A percentile compares a stretch with the other conserved stretches of the same genome.
Conservation (phyloP, 2,797 vertebrate genomes). For the Austrolebias charrua region DNA sequence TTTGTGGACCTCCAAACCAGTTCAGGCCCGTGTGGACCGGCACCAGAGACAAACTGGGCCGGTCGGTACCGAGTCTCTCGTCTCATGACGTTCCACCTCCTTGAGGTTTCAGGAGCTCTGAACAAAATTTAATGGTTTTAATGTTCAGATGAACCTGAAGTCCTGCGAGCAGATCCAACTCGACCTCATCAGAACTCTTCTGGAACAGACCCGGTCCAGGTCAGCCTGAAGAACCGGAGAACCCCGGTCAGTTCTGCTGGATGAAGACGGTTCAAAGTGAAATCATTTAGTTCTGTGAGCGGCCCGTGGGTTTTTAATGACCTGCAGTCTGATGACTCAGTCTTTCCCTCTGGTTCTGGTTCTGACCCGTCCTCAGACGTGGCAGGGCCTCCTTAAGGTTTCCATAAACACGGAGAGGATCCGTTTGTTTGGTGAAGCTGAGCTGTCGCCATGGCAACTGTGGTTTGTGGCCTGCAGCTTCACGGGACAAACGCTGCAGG, state of each 20-base stretch:
- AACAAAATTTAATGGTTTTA: not conserved
- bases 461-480: slow-evolving; percentile 61
- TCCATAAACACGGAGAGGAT: slow-evolving; percentile 69
- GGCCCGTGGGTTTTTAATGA: slow-evolving; percentile 6
- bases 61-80: not conserved
- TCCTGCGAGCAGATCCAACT: no score
- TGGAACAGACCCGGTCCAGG: no score
- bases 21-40: no score
- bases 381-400: slow-evolving; percentile 65
- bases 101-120: not conserved
- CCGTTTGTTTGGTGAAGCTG: slow-evolving; percentile 59
- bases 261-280: no score
- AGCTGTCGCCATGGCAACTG: slow-evolving; percentile 62
- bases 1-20: no score
- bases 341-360: slow-evolving; percentile 62
- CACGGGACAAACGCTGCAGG: slow-evolving; percentile 24
- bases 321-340: slow-evolving; percentile 69
- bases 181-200: no score
- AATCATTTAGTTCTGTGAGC: no score
- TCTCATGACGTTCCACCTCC: not conserved
- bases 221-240: no score
- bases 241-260: no score
- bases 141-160: not conserved
- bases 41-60: no score
- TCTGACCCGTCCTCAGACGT: slow-evolving; percentile 64